These are phyloP conservation scores for Cancer borealis DNA, from an alignment of 2,888 invertebrate species.

Conservation along the genomic window DNA sequence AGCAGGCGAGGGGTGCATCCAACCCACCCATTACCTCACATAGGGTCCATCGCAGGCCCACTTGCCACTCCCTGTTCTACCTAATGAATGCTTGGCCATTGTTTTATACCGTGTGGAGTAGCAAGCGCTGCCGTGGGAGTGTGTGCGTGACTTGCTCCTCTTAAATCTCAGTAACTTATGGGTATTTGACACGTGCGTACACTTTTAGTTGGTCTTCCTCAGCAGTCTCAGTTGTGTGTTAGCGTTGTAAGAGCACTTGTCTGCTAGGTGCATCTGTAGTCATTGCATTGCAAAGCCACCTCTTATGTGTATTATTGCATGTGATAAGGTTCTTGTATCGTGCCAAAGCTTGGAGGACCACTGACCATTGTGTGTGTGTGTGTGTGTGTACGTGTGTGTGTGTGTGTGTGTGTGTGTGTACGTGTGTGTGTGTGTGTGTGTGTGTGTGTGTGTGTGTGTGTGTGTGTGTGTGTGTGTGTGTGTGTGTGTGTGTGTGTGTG, in stretches of 20 bases:
- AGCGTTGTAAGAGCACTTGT: constrained; percentile 27
- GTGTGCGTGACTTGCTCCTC: not conserved
- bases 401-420: not conserved
- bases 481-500: constrained; percentile 23
- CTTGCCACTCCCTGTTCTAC: constrained; percentile 33
- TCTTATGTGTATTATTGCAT: constrained; percentile 36
- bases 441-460: constrained; percentile 23
- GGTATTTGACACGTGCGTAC: not conserved
- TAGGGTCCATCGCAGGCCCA: not conserved
- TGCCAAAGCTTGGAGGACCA: constrained; percentile 33
- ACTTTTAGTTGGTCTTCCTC: constrained; percentile 43
- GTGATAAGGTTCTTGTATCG: not conserved
- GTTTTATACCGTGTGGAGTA: not conserved
- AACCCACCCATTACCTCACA: constrained; percentile 24
- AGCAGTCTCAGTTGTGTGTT: constrained; percentile 27
- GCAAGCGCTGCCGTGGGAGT: not conserved
- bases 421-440: constrained; percentile 21
- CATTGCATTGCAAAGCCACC: not conserved
- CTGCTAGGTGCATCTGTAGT: constrained; percentile 2
- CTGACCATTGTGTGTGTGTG: constrained; percentile 5
- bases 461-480: constrained; percentile 33
- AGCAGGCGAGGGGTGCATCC: not conserved
- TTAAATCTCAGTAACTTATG: constrained; percentile 14
- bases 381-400: not conserved
- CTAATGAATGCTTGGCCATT: not conserved